phyloP scores from a whole-genome alignment of 1,140 invertebrate species.

The Ceratina japonica region DNA sequence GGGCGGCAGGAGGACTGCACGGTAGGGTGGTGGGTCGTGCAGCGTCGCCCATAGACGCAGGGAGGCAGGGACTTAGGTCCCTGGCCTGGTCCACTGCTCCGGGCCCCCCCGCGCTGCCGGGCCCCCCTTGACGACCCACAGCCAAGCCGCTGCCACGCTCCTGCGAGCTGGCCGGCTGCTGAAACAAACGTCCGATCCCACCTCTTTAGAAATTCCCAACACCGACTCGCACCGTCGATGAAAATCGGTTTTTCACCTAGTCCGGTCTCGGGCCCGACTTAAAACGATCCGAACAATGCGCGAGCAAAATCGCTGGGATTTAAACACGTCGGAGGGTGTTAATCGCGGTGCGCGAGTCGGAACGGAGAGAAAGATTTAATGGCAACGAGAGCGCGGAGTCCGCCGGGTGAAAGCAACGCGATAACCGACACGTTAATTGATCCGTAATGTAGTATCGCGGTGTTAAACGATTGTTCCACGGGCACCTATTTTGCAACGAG shows the following conservation, averaged over 20 bases:
- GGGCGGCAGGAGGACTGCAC: conserved; percentile 74
- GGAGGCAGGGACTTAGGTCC: conserved; percentile 86
- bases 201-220: conserved; percentile 28
- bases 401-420: too few species aligned
- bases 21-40: conserved; percentile 78
- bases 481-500: neutral
- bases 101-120: conserved; percentile 77
- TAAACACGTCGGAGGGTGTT: neutral
- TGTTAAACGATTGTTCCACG: conserved; percentile 21
- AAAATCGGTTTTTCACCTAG: neutral
- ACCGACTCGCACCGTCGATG: neutral
- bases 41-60: conserved; percentile 82
- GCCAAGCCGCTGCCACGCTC: conserved; percentile 77
- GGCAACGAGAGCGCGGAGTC: neutral
- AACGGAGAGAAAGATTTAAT: too few species aligned
- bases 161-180: conserved; percentile 78
- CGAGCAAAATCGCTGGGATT: neutral
- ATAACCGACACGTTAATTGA: conserved; percentile 7
- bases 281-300: too few species aligned
- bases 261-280: too few species aligned
- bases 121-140: conserved; percentile 76
- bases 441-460: neutral
- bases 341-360: neutral
- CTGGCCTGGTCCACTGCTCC: conserved; percentile 85
- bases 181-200: conserved; percentile 65